Evolutionary conservation across 2,113 vertebrate genomes (phyloP), one percentile per base, ranked within the genome.

Genomic region (Archilochus colubris): DNA sequence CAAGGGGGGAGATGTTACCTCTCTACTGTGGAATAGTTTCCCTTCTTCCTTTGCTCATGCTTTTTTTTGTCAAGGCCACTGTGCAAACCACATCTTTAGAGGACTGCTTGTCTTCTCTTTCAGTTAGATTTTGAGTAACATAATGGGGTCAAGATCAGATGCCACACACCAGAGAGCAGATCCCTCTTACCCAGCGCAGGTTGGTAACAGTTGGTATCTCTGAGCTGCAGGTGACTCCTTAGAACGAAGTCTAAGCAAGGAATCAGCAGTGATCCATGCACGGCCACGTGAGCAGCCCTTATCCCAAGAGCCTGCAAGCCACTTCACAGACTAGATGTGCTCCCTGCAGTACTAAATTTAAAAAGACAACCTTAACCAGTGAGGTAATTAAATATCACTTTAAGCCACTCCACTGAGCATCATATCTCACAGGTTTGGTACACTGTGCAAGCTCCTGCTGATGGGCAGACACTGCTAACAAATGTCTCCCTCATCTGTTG

Each of bases 221-320:
- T 27, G 54, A 76, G n/a, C n/a, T 5, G 12, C 3, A 23, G n/a
- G 10, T 0, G 0, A 46, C 46, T 38, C 20, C 3, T 9, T 7
- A 55, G 9, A 3, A 50, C 5, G 8, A 58, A 48, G 54, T 14
- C 40, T 69, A 44, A 48, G 58, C 1, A 0, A 93, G 61, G 12
- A 6, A 2, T 1, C 16, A 82, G 62, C 43, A 64, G 18, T 54
- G 21, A 38, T 17, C 44, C 20, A 20, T 0, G 0, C 6, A 2
- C 8, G 11, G 50, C 44, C 40, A 38, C 6, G 1, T 0, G 0
- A 81, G 12, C 82, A 82, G 33, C 18, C 33, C 21, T 6, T 9
- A 64, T 48, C 13, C 23, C 43, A 48, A 77, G 53, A 70, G 59
- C 13, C 11, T 46, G 18, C 15, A 38, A 31, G 36, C 11, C 50